These are phyloP conservation scores for Heliconius himera DNA, from an alignment of 1,140 invertebrate genomes.

Conservation along the genomic window DNA sequence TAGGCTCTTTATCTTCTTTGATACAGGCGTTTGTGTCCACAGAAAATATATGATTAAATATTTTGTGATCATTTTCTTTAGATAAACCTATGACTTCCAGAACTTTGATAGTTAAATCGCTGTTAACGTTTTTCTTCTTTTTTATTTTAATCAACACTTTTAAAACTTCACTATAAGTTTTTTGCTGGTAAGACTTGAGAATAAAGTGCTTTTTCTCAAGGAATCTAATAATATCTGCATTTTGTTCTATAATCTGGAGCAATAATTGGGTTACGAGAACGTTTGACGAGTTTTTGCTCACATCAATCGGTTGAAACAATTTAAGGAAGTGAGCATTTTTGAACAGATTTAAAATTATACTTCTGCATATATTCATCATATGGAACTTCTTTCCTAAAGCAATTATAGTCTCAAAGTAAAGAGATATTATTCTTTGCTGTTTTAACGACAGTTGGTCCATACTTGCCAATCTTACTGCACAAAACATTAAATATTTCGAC, in stretches of 20 bases:
- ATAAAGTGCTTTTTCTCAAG: slow-evolving; percentile 59
- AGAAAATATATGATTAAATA: slow-evolving; percentile 66
- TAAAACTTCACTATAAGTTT: slow-evolving; percentile 69
- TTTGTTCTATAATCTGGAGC: slow-evolving; percentile 63
- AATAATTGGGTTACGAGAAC: slow-evolving; percentile 77
- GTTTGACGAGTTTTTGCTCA: slow-evolving; percentile 61
- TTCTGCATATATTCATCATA: slow-evolving; percentile 55
- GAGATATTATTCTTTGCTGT: slow-evolving; percentile 54
- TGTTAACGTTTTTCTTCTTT: slow-evolving; percentile 63
- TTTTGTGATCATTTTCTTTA: slow-evolving; percentile 58
- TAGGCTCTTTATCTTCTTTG: slow-evolving; percentile 75
- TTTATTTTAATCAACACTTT: slow-evolving; percentile 76
- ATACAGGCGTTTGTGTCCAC: slow-evolving; percentile 55
- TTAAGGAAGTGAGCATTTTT: slow-evolving; percentile 81
- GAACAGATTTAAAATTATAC: slow-evolving; percentile 69
- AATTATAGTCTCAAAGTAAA: slow-evolving; percentile 63
- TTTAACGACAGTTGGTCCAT: slow-evolving; percentile 57
- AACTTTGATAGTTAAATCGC: slow-evolving; percentile 60
- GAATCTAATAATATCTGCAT: slow-evolving; percentile 62
- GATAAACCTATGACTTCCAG: slow-evolving; percentile 63
- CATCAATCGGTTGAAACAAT: slow-evolving; percentile 80
- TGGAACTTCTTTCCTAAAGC: slow-evolving; percentile 57
- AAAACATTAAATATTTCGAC: slow-evolving; percentile 75
- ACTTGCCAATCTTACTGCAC: slow-evolving; percentile 60
- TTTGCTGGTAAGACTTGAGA: slow-evolving; percentile 74